phyloP scores from a whole-genome alignment of 2,888 invertebrate genomes.

The Linyphia triangularis region DNA sequence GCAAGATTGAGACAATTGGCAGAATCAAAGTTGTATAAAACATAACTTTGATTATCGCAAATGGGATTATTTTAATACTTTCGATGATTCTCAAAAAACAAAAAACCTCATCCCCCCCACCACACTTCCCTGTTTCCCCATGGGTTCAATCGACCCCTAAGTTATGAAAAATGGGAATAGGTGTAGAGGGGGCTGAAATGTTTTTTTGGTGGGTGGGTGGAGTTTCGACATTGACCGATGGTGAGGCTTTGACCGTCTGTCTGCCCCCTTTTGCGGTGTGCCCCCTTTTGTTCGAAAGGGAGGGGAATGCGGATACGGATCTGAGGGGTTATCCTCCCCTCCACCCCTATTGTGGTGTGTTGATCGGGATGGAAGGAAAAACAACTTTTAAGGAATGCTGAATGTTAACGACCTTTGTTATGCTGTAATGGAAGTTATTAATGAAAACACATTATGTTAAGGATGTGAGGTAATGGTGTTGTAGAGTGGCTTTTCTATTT shows the following conservation, averaged over 20 bases:
- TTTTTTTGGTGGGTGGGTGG: slow-evolving; percentile 49
- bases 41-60: no score
- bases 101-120: slow-evolving; percentile 5
- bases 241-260: slow-evolving; percentile 54
- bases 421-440: no score
- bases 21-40: no score
- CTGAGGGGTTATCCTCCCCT: not conserved
- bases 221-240: slow-evolving; percentile 69
- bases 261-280: slow-evolving; percentile 19
- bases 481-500: no score
- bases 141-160: slow-evolving; percentile 27
- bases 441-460: no score
- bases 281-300: slow-evolving; percentile 1
- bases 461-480: no score
- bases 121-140: not conserved
- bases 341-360: slow-evolving; percentile 6
- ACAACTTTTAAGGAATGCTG: not conserved
- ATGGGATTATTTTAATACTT: no score
- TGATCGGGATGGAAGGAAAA: not conserved
- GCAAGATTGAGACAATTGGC: no score
- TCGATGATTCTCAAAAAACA: no score
- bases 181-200: slow-evolving; percentile 21
- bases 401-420: no score
- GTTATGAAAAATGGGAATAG: slow-evolving; percentile 49
- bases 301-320: slow-evolving; percentile 51